Conservation (phyloP, 2,888 invertebrate genomes). For the Phymatocera aterrima region DNA sequence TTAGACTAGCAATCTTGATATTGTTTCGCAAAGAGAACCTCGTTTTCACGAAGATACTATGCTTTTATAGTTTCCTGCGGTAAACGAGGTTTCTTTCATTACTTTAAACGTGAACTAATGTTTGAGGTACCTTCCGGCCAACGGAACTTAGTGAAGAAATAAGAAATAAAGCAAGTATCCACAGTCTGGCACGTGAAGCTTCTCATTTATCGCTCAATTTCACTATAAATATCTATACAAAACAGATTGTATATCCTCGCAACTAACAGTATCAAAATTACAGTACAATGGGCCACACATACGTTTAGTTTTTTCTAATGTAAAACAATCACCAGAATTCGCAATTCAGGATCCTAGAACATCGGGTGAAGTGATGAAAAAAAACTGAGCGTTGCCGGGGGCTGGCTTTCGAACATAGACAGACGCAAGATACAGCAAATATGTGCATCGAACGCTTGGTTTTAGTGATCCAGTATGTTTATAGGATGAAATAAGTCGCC, state of each 20-base stretch:
- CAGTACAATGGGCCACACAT: too few species aligned
- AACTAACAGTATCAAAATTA: not conserved
- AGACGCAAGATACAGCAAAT: not conserved
- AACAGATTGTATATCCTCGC: not conserved
- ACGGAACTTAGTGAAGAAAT: not conserved
- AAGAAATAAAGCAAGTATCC: not conserved
- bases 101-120: slow-evolving; percentile 13
- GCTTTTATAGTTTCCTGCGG: not conserved
- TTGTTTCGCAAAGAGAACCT: not conserved
- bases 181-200: not conserved
- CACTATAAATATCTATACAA: not conserved
- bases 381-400: not conserved
- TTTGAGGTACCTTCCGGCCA: slow-evolving; percentile 1
- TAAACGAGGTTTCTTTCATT: slow-evolving; percentile 14
- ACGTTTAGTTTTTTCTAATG: not conserved
- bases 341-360: not conserved
- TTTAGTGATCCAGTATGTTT: not conserved
- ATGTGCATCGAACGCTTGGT: not conserved
- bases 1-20: not conserved
- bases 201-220: not conserved
- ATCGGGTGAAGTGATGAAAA: not conserved
- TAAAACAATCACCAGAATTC: not conserved
- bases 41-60: not conserved
- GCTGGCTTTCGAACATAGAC: not conserved
- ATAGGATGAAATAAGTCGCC: not conserved